A percentile compares a stretch with the other conserved stretches of the same genome.
phyloP scores from a whole-genome alignment of 2,797 vertebrate genomes.

The Halcyon smyrnensis region DNA sequence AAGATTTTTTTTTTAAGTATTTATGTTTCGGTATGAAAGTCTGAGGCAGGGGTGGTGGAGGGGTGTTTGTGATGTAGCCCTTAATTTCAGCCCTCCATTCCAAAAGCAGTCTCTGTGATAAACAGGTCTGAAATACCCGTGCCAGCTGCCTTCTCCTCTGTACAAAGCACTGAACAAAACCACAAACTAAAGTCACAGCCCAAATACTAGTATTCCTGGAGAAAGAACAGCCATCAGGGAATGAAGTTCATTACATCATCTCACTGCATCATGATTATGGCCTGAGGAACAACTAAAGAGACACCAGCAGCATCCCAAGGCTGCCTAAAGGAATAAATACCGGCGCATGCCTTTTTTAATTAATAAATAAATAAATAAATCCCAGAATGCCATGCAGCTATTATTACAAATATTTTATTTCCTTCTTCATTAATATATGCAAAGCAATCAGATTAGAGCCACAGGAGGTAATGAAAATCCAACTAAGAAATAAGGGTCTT shows the following conservation, averaged over 20 bases:
- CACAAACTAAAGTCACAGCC: neutral
- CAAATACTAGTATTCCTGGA: neutral
- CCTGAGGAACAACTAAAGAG: neutral
- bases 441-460: conserved; percentile 53
- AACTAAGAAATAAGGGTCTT: conserved; percentile 35
- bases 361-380: neutral
- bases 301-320: neutral
- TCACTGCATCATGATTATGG: neutral
- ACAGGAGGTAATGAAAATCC: conserved; percentile 51
- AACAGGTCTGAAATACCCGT: neutral
- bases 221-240: neutral
- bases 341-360: neutral
- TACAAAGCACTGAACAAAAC: neutral
- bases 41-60: neutral
- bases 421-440: conserved; percentile 49
- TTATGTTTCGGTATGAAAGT: neutral
- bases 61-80: neutral
- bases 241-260: neutral
- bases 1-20: neutral
- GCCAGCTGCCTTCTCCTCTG: neutral
- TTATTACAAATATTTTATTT: conserved; percentile 37
- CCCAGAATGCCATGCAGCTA: neutral
- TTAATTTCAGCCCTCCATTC: neutral
- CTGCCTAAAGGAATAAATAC: neutral
- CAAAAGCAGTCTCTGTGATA: neutral